Evolutionary conservation across 2,797 vertebrate genomes (phyloP), one percentile per base, ranked within the genome.

Genomic region (Crax fasciolata): DNA sequence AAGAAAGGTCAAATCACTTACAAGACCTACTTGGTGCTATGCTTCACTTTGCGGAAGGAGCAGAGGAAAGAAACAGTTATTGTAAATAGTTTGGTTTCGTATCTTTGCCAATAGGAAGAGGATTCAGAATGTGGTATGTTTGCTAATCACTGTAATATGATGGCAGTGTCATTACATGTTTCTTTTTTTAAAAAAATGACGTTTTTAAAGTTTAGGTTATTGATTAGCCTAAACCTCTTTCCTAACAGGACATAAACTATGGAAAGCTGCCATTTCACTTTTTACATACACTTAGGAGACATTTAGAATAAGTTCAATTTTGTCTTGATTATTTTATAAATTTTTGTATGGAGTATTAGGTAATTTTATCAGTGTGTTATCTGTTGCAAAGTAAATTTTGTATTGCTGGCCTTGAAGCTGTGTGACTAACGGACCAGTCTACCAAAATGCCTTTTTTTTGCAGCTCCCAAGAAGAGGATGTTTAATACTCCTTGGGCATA

Each of bases 371-470:
- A 57, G 38, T 28, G 9, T 0, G 0, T 32, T 67, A 82, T 65
- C 78, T 57, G 8, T 91, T 93, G 70, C 63, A 57, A 66, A 91
- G 70, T 48, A 39, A 9, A 19, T 73, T 67, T 83, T 63, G 21
- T 87, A 20, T 66, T 82, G 41, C 49, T 80, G 65, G 52, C 43
- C 48, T 94, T 89, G 82, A 80, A 89, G 28, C 30, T 88, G 82
- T 57, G 27, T 41, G 11, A 48, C 39, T 23, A 19, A 79, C 67
- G 80, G 66, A 57, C 19, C 35, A 13, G 27, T 52, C 30, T 84
- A 83, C 27, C 59, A 46, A 83, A 89, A 38, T 18, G 19, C 25
- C 15, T 24, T 14, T 46, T 12, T 78, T 27, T 48, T 66, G 27
- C 71, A 77, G 52, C 67, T 80, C 27, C 18, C 30, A 51, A 19